Conservation (phyloP, 2,797 vertebrate species). For the Urophycis tenuis region DNA sequence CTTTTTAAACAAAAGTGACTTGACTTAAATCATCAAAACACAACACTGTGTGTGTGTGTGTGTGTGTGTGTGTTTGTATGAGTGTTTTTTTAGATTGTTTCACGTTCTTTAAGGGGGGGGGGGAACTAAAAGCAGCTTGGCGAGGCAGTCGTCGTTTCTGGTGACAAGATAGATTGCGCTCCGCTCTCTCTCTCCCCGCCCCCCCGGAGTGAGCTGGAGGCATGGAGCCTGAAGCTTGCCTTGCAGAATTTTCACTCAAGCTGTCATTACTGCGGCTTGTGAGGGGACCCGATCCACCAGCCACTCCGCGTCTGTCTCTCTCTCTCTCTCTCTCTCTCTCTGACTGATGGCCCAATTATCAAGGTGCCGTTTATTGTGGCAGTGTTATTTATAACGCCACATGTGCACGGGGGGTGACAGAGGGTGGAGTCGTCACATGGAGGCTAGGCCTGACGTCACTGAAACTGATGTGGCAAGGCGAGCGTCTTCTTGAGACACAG, state of each 20-base stretch:
- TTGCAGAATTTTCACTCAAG: conserved; percentile 44
- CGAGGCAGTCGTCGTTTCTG: too few species aligned
- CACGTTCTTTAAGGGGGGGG: neutral
- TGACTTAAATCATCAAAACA: too few species aligned
- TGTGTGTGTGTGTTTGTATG: too few species aligned
- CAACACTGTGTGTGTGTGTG: neutral
- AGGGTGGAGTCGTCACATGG: conserved; percentile 58
- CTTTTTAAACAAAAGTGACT: neutral
- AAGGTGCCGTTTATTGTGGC: conserved; percentile 75
- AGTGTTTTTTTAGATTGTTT: too few species aligned
- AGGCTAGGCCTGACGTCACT: conserved; percentile 69
- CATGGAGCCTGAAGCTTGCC: conserved; percentile 18
- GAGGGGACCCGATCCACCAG: conserved; percentile 51
- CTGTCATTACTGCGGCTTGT: conserved; percentile 48
- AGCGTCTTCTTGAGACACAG: conserved; percentile 53
- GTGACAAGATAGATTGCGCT: neutral
- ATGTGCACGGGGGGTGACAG: conserved; percentile 49
- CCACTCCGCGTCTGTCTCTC: conserved; percentile 60
- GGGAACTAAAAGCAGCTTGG: neutral
- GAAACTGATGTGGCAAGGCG: conserved; percentile 59
- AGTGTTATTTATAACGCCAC: conserved; percentile 82
- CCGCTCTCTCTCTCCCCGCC: too few species aligned
- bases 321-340: conserved; percentile 60
- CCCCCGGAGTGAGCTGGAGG: conserved; percentile 17
- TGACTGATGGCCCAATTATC: conserved; percentile 79